Evolutionary conservation across 1,140 invertebrate species (phyloP).

Genomic region (Metaphire vulgaris): DNA sequence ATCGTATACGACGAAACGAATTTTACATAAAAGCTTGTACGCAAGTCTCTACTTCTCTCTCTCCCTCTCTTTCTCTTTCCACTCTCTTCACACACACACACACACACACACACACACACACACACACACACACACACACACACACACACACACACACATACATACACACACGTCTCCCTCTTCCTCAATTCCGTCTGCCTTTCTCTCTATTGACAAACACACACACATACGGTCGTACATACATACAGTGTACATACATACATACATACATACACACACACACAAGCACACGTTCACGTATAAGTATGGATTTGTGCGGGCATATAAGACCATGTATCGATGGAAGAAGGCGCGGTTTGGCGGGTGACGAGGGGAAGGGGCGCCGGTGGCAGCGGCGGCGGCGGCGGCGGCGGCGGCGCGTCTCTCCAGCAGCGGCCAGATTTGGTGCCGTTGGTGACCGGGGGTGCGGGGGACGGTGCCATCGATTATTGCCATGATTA

Average conservation of each 20-base stretch:
- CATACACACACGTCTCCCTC: not conserved
- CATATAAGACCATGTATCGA: not conserved
- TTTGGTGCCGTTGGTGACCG: not conserved
- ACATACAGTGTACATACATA: not conserved
- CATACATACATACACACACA: not conserved
- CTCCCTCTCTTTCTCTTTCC: no score
- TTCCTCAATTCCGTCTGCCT: not conserved
- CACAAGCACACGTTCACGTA: not conserved
- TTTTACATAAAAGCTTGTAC: no score
- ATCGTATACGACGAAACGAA: no score
- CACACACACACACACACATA: not conserved
- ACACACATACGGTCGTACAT: not conserved
- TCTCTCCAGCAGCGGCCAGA: not conserved
- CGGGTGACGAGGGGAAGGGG: no score
- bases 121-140: not conserved
- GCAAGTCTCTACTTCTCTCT: no score
- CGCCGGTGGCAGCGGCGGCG: no score
- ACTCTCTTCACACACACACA: not conserved
- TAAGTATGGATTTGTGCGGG: not conserved
- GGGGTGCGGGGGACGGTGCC: not conserved
- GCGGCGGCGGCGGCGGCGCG: no score
- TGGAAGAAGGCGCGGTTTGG: not conserved
- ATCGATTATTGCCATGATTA: not conserved
- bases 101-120: not conserved
- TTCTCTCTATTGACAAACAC: not conserved